phyloP scores from a whole-genome alignment of 2,888 invertebrate species.

The Timema cristinae region DNA sequence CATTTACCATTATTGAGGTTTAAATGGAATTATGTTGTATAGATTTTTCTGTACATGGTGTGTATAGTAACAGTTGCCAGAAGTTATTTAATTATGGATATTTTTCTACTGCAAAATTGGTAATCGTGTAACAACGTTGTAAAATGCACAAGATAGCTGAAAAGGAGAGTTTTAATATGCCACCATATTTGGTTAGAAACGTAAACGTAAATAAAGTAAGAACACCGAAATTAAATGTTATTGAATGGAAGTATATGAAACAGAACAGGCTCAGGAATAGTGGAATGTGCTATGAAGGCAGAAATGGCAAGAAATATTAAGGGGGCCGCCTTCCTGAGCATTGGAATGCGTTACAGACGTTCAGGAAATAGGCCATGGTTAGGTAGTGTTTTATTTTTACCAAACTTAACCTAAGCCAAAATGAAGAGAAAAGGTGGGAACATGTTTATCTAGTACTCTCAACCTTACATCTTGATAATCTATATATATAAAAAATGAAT shows the following conservation, averaged over 20 bases:
- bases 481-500: no score
- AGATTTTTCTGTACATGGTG: background rate
- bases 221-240: background rate
- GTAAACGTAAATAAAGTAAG: background rate
- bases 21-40: background rate
- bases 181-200: background rate
- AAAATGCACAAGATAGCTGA: background rate
- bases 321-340: no score
- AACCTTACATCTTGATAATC: no score
- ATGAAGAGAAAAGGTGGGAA: no score
- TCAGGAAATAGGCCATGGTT: no score
- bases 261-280: slow-evolving; percentile 6
- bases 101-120: background rate
- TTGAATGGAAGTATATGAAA: slow-evolving; percentile 12
- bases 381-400: no score
- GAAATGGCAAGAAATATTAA: slow-evolving; percentile 5
- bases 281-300: slow-evolving; percentile 9
- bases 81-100: background rate
- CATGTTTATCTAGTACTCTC: no score
- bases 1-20: background rate
- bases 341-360: no score
- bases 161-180: background rate
- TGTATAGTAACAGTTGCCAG: background rate
- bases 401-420: no score
- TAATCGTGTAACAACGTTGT: slow-evolving; percentile 10